Conservation (phyloP, 2,113 vertebrate species). For the Nicator chloris region DNA sequence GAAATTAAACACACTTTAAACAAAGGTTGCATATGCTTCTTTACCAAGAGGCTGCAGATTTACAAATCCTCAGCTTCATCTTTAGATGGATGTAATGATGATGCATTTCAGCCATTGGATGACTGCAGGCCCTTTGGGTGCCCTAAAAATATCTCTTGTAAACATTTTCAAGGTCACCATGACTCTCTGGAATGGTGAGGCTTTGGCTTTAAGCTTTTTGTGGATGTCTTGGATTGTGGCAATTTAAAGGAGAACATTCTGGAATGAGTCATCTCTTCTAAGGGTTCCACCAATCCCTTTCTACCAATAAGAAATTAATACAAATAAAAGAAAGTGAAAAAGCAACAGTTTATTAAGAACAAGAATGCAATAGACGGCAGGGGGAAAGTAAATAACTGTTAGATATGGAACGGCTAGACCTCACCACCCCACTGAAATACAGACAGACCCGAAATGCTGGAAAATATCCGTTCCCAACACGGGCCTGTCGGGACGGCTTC, state of each 20-base stretch:
- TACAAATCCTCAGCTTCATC: not conserved
- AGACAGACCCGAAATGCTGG: not conserved
- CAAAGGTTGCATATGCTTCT: not conserved
- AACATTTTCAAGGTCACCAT: not conserved
- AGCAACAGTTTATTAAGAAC: not conserved
- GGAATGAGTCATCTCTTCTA: not conserved
- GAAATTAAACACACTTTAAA: not conserved
- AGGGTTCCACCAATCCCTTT: not conserved
- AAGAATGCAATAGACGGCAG: not conserved
- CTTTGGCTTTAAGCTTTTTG: not conserved
- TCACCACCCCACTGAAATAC: not conserved
- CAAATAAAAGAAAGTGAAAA: not conserved
- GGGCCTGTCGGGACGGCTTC: not conserved
- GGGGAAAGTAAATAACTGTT: not conserved
- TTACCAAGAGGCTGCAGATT: not conserved
- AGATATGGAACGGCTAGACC: not conserved
- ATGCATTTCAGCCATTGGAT: not conserved
- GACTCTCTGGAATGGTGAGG: not conserved
- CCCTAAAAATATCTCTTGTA: not conserved
- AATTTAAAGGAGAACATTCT: not conserved
- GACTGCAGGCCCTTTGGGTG: not conserved
- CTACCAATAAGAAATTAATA: not conserved
- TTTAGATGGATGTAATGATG: not conserved
- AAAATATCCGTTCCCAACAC: rapidly evolving
- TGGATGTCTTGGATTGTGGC: not conserved